Evolutionary conservation across 2,113 vertebrate genomes (phyloP).

Genomic region (Microtus oregoni): DNA sequence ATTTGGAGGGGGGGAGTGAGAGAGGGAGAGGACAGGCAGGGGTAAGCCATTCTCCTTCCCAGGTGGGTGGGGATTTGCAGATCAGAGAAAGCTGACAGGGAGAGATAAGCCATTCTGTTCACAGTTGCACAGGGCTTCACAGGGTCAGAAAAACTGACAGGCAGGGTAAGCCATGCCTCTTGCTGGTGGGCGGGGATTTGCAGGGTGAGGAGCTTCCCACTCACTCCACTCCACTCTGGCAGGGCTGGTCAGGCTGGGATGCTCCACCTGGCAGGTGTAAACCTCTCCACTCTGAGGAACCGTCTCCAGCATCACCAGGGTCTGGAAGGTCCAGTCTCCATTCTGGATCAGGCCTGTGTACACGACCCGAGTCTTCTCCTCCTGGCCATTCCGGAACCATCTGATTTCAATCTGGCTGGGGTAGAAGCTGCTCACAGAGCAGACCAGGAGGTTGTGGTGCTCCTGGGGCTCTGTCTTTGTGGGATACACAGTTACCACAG

Average conservation of each 20-base stretch:
- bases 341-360: constrained; percentile 69
- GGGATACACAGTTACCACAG: constrained; percentile 23
- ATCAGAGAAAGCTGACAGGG: neutral
- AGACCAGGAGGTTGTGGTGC: constrained; percentile 75
- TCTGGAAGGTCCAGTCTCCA: constrained; percentile 79
- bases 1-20: no score
- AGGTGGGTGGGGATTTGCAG: accelerated
- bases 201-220: neutral
- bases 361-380: constrained; percentile 49
- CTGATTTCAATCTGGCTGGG: constrained; percentile 65
- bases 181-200: accelerated
- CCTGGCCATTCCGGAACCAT: constrained; percentile 49
- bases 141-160: neutral
- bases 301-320: constrained; percentile 71
- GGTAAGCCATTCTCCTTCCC: neutral
- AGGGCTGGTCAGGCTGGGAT: neutral
- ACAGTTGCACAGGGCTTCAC: neutral
- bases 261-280: constrained; percentile 76
- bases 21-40: no score
- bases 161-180: no score
- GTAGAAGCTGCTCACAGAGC: constrained; percentile 78
- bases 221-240: constrained; percentile 67
- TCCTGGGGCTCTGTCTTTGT: neutral
- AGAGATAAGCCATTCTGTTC: neutral
- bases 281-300: constrained; percentile 55